Base-by-base conservation (phyloP, 2,113 vertebrate genomes). In the Puma concolor region DNA sequence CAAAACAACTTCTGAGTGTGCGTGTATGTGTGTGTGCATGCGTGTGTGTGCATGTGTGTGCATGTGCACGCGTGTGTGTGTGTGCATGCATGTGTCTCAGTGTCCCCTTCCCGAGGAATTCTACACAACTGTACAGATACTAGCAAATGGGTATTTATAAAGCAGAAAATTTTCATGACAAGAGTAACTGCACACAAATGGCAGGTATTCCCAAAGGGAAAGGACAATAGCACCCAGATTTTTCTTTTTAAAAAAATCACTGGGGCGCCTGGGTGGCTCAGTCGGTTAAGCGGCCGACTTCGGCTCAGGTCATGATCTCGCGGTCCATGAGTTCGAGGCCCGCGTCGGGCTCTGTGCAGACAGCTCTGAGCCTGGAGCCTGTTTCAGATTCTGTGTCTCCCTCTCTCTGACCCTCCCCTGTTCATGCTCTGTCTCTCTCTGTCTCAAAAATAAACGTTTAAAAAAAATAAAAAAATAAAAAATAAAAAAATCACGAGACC, bases 401-500 rank as follows among this genome's bases (percentile, higher is more conserved):
- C 52, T 54, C 52, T 54, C 52, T 54, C 16, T 17, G 44, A 44
- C 0, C 44, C 44, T 16, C 52, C 52, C 14, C 14, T 1, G 1
- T 16, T 54, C 52, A 54, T 16, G 16, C 52, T 54, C 52, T 54
- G 16, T 54, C 52, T 54, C 52, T 54, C 50, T 52, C 5, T 54
- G 15, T 54, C 16, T 16, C 15, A 54, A 54, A 54, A 54, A 54
- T 17, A 54, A 54, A 16, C 52, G 1, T 54, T 54, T 36, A 38
- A 94, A 27, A 63, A 81, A 92, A 44, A 38, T 92, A 23, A 60
- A 38, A 76, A 92, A 44, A 38, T 90, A 27, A 63, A n/a, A 81
- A 89, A 8, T 44, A 44, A 38, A 94, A 60, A 38, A 81, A 92
- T 13, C 71, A 76, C 1, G 7, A 81, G 23, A 79, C 6, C n/a